Percentiles rank a stretch among this genome's conserved stretches.
Conservation (phyloP, 2,888 invertebrate genomes). For the Salpingus planirostris region DNA sequence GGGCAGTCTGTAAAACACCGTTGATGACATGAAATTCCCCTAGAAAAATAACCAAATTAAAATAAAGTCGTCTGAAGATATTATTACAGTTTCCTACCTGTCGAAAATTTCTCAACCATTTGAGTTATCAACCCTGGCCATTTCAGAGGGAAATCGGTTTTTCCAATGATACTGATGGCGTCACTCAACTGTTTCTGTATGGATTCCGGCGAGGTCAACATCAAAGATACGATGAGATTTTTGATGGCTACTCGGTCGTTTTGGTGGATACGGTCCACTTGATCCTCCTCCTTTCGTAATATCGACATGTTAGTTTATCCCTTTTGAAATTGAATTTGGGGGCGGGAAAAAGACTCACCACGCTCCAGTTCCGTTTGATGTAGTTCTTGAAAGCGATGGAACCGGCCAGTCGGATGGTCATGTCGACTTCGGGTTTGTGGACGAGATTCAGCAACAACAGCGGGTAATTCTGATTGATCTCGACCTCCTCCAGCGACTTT, state of each 20-base stretch:
- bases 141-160: conserved; percentile 91
- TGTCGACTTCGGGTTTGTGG: conserved; percentile 70
- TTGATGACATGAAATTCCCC: conserved; percentile 93
- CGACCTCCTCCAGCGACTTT: conserved; percentile 82
- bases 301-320: neutral
- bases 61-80: neutral
- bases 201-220: conserved; percentile 84
- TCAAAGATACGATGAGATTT: conserved; percentile 77
- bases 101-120: conserved; percentile 86
- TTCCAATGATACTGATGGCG: conserved; percentile 93
- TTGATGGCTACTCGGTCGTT: conserved; percentile 76
- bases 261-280: conserved; percentile 67
- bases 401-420: conserved; percentile 79
- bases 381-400: conserved; percentile 96
- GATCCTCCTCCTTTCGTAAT: conserved; percentile 53
- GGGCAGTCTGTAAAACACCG: conserved; percentile 88
- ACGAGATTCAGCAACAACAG: conserved; percentile 77
- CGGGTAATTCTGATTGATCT: conserved; percentile 85
- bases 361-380: conserved; percentile 90
- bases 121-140: conserved; percentile 91
- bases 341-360: conserved; percentile 48
- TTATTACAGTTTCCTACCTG: conserved; percentile 45
- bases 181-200: conserved; percentile 93
- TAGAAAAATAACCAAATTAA: conserved; percentile 24
- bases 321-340: conserved; percentile 2